phyloP scores from a whole-genome alignment of 2,797 vertebrate species.

The Limosa lapponica region DNA sequence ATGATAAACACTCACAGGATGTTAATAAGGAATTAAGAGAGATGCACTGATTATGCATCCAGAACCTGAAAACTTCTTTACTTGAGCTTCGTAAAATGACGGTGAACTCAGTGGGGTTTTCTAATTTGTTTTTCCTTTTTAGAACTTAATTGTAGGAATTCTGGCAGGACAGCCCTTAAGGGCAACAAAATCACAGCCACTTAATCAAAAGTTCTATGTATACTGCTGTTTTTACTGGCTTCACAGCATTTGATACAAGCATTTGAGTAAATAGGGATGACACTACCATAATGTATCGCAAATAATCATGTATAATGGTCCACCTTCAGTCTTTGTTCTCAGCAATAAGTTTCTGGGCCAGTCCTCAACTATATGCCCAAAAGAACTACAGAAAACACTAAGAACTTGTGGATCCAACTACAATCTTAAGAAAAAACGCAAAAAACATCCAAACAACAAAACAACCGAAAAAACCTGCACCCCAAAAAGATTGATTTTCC shows the following conservation, averaged over 20 bases:
- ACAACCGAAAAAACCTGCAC: accelerated
- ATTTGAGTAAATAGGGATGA: not conserved
- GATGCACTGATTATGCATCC: not conserved
- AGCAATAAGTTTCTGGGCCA: not conserved
- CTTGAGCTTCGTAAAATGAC: not conserved
- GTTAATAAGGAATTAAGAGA: not conserved
- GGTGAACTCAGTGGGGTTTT: not conserved
- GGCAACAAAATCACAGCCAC: not conserved
- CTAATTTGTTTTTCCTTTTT: not conserved
- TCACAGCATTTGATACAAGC: not conserved
- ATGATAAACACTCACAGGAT: not conserved
- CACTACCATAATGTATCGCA: not conserved
- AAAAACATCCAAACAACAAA: not conserved
- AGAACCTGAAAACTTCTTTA: not conserved
- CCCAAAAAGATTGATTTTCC: not conserved
- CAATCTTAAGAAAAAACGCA: not conserved
- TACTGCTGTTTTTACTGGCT: not conserved
- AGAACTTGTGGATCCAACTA: not conserved
- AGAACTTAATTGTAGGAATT: not conserved
- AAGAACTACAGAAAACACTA: not conserved
- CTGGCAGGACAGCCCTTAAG: not conserved
- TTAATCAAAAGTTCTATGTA: not conserved
- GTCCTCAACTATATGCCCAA: not conserved
- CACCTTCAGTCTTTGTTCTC: not conserved
- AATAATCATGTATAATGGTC: not conserved